Conservation (phyloP, 92 coral and sea anemone species). For the Epizoanthus illoricatus region DNA sequence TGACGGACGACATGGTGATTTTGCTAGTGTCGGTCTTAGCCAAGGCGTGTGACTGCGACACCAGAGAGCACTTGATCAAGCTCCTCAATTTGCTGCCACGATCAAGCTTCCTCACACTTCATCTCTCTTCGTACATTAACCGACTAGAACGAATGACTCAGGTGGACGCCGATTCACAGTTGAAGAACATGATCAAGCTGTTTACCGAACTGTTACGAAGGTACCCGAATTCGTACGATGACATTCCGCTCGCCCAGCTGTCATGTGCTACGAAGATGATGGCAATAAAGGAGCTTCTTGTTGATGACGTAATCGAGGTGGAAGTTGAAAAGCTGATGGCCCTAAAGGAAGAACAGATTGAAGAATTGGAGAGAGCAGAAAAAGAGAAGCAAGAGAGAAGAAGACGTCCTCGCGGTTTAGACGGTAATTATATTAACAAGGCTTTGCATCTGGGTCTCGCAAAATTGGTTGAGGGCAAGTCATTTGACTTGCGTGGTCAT, state of each 20-base stretch:
- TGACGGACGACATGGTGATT: conserved; percentile 67
- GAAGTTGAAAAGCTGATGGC: conserved; percentile 51
- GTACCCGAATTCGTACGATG: conserved; percentile 65
- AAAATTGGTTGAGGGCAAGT: too few relatives aligned
- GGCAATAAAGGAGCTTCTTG: conserved; percentile 15
- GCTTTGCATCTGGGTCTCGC: too few relatives aligned
- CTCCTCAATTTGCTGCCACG: conserved; percentile 67
- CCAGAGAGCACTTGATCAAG: conserved; percentile 42
- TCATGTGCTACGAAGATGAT: conserved; percentile 34
- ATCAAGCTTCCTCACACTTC: conserved; percentile 57
- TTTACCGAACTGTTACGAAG: conserved; percentile 63
- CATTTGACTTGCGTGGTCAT: too few relatives aligned
- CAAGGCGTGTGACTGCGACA: conserved; percentile 72
- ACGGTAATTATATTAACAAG: conserved; percentile 27
- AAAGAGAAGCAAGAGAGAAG: conserved; percentile 41
- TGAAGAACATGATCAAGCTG: conserved; percentile 58
- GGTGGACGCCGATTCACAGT: conserved; percentile 39
- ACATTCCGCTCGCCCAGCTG: conserved; percentile 71
- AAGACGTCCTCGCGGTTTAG: conserved; percentile 41
- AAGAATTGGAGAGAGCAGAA: conserved; percentile 57
- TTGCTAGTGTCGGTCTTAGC: conserved; percentile 69
- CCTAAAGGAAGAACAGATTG: conserved; percentile 60
- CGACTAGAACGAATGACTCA: conserved; percentile 44
- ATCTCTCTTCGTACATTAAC: conserved; percentile 63
- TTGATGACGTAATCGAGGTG: conserved; percentile 27